Base-by-base conservation (phyloP, 2,797 vertebrate genomes). In the Huso huso region DNA sequence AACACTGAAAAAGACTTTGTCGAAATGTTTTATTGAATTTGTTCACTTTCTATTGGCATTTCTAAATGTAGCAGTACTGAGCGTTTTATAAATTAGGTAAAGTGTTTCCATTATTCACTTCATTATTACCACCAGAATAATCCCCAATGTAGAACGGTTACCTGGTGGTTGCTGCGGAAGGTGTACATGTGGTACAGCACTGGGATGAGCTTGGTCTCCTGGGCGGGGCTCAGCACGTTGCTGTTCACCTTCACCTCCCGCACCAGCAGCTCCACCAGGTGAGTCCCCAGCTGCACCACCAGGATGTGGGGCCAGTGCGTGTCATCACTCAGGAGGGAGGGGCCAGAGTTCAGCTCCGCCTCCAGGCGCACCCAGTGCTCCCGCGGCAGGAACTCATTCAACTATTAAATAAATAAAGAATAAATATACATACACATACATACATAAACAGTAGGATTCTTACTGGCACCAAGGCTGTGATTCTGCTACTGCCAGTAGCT, bases 141-240 rank as follows among this genome's bases (percentile, higher is more conserved):
- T 1, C 23, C 4, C 23, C 23, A 37, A 37, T 37, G 23, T 37
- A 37, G 23, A 37, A 37, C 23, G 2, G 23, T 72, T 79, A 98
- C 97, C 96, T 97, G 94, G 13, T 82, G 86, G 55, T 67, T 88
- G 80, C 86, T 92, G 9, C 86, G 92, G 82, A 97, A 99, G 15
- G 93, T 87, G 71, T 99, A 99, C 83, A 97, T 88, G 51, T 99
- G 97, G 78, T 98, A 99, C 18, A 99, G 89, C 57, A 93, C 85
- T 0, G 95, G 93, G 69, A 99, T 90, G 58, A 78, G 78, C 63
- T 79, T 91, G 57, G 70, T 70, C 10, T 86, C 58, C 2, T 76
- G 49, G 10, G 68, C 63, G 0, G 70, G 75, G 3, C 77, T 86
- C 10, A 90, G 80, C 70, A 91, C 76, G 78, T 90, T 84, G 65